Base-by-base conservation (phyloP, 2,797 vertebrate species). In the Etheostoma nigrum region DNA sequence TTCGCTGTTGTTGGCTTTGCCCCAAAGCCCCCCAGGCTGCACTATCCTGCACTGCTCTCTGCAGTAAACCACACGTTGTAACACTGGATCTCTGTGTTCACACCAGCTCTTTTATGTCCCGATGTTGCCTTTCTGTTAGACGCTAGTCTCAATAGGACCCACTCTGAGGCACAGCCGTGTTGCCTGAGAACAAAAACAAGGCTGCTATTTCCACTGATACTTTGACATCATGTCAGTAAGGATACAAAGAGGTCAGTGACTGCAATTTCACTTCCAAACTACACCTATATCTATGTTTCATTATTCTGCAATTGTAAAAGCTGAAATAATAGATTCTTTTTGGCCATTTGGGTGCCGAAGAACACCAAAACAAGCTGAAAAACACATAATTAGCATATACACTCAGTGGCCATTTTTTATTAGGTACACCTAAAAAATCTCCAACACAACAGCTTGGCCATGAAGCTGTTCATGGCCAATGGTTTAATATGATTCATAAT, bases 1-100 rank as follows among this genome's bases (percentile, higher is more conserved):
- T 89, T 91, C 91, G 78, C 78, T 75, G 62, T 74, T 59, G 76
- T 77, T 91, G 90, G 91, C 89, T 73, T 67, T 6, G 25, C 21
- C 78, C 83, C 89, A 84, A 75, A 81, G 59, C 70, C 76, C 88
- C 81, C 79, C 73, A 60, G 86, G 87, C 88, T 73, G 54, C 85
- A 65, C 78, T 62, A 48, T 64, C 58, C 69, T 60, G 61, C 40
- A 16, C 81, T 9, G 74, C 68, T 61, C 75, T 70, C 82, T 85
- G 78, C 78, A 75, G 74, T 76, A 62, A 69, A 48, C 61, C 57
- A 78, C 84, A 81, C 79, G 82, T 70, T 63, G 84, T 78, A 76
- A 91, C 81, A 83, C 78, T 2, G 67, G 33, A 70, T 77, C 53
- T 83, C 63, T 75, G 76, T 88, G 86, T 76, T 83, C 75, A 78